Evolutionary conservation across 1,140 invertebrate genomes (phyloP).

Genomic region (Portunus trituberculatus): DNA sequence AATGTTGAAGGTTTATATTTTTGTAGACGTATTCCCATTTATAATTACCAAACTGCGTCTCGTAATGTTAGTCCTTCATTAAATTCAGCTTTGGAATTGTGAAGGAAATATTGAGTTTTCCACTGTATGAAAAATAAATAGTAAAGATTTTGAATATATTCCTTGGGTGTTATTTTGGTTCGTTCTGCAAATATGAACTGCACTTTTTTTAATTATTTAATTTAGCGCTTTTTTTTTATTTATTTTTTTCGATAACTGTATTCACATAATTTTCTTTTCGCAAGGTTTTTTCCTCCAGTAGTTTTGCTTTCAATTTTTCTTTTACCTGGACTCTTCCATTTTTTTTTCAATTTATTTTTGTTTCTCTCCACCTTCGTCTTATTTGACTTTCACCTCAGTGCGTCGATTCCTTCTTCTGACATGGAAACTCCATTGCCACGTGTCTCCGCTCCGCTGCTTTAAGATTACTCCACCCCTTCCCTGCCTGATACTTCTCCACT

Average conservation of each 20-base stretch:
- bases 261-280: too few relatives aligned
- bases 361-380: not conserved
- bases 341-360: not conserved
- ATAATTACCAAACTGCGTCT: too few relatives aligned
- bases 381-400: not conserved
- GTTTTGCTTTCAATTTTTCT: not conserved
- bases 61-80: too few relatives aligned
- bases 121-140: too few relatives aligned
- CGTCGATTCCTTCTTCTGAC: not conserved
- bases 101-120: too few relatives aligned
- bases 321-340: not conserved
- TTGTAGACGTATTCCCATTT: too few relatives aligned
- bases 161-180: not conserved
- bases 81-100: too few relatives aligned
- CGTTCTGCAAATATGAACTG: too few relatives aligned
- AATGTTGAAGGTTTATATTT: too few relatives aligned
- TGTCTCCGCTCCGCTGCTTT: not conserved
- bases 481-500: not conserved
- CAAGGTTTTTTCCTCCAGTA: not conserved
- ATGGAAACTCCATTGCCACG: constrained; percentile 10
- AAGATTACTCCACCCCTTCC: not conserved
- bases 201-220: too few relatives aligned
- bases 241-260: too few relatives aligned
- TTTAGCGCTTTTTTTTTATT: too few relatives aligned
- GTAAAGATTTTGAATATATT: not conserved